These are phyloP conservation scores for Dicerorhinus sumatrensis DNA, from an alignment of 2,113 vertebrate genomes.

Conservation along the genomic window DNA sequence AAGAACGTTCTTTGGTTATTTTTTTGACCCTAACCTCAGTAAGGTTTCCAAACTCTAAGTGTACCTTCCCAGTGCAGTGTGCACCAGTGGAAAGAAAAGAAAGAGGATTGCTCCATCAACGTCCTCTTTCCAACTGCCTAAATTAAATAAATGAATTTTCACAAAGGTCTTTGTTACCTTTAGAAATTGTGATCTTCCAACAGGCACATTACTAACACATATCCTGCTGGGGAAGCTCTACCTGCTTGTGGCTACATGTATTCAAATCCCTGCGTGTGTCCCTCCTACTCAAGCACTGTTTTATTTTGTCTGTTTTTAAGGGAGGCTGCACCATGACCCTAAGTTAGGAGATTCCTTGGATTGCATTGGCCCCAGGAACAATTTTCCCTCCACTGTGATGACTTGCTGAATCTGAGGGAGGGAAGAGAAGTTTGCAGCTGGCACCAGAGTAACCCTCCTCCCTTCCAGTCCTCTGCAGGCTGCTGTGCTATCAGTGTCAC, in stretches of 20 bases:
- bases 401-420: too few species aligned
- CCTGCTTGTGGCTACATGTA: too few species aligned
- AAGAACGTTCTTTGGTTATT: neutral
- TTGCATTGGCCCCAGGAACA: constrained; percentile 82
- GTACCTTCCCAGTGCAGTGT: neutral
- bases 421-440: too few species aligned
- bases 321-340: constrained; percentile 73
- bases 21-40: constrained; percentile 80
- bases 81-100: neutral
- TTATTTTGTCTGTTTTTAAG: too few species aligned
- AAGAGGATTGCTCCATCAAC: too few species aligned
- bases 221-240: constrained; percentile 42
- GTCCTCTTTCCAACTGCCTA: neutral
- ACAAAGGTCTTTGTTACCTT: constrained; percentile 73
- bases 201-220: constrained; percentile 52
- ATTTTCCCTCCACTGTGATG: constrained; percentile 74
- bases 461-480: too few species aligned
- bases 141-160: constrained; percentile 77
- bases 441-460: too few species aligned
- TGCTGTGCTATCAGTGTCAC: too few species aligned
- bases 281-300: too few species aligned
- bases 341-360: constrained; percentile 57
- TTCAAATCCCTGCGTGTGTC: too few species aligned
- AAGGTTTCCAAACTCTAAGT: constrained; percentile 76
- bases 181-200: constrained; percentile 72